Percentiles rank a stretch among this genome's conserved stretches.
Conservation (phyloP, 2,888 invertebrate species). For the Orthosia incerta region DNA sequence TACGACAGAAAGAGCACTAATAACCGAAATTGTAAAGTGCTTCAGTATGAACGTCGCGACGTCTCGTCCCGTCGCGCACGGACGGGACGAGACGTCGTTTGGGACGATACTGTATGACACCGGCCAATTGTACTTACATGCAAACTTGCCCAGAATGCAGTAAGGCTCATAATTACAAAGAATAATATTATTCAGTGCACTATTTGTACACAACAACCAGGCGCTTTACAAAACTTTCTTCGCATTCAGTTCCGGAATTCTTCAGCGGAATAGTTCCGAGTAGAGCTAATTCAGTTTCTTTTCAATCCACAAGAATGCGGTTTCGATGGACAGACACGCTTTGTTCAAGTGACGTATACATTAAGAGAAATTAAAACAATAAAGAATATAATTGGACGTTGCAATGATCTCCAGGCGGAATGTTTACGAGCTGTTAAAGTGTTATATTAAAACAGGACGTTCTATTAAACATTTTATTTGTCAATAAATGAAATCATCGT, state of each 20-base stretch:
- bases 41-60: slow-evolving; percentile 49
- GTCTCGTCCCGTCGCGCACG: slow-evolving; percentile 4
- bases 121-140: slow-evolving; percentile 37
- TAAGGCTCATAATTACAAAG: slow-evolving; percentile 43
- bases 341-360: slow-evolving; percentile 58
- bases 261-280: slow-evolving; percentile 24
- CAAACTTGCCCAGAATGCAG: slow-evolving; percentile 29
- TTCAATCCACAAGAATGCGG: slow-evolving; percentile 35
- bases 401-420: slow-evolving; percentile 74
- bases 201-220: slow-evolving; percentile 14
- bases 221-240: slow-evolving; percentile 28
- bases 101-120: slow-evolving; percentile 43
- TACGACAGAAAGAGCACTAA: slow-evolving; percentile 47
- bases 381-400: slow-evolving; percentile 78
- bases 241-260: slow-evolving; percentile 28
- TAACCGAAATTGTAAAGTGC: slow-evolving; percentile 51
- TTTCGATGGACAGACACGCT: slow-evolving; percentile 50
- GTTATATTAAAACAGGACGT: slow-evolving; percentile 40
- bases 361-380: slow-evolving; percentile 72
- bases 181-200: slow-evolving; percentile 33
- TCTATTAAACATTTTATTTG: slow-evolving; percentile 17
- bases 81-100: too few relatives aligned
- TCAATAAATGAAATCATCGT: slow-evolving; percentile 19
- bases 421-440: slow-evolving; percentile 72
- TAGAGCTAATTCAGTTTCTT: slow-evolving; percentile 29